A percentile compares a stretch with the other conserved stretches of the same genome.
Conservation (phyloP, 2,888 invertebrate genomes). For the Salticus scenicus region DNA sequence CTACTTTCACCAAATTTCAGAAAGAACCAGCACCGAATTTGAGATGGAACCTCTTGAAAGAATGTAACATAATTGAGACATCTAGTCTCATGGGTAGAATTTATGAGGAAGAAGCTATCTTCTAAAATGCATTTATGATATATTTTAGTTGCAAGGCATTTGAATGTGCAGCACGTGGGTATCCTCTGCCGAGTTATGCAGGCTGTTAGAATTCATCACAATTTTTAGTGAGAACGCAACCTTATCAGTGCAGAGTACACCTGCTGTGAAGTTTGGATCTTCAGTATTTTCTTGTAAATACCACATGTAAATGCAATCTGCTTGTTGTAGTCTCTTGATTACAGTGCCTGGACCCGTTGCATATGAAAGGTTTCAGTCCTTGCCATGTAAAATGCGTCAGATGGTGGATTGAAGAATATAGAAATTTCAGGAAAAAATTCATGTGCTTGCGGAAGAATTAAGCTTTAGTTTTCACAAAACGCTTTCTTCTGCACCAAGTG, state of each 20-base stretch:
- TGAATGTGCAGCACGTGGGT: background rate
- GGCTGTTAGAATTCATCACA: background rate
- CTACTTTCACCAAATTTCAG: background rate
- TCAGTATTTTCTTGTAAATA: too few relatives aligned
- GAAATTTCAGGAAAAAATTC: background rate
- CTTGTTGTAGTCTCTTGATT: too few relatives aligned
- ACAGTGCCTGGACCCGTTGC: background rate
- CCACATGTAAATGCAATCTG: background rate
- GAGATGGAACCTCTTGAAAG: background rate
- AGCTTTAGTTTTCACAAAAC: background rate
- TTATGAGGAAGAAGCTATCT: background rate
- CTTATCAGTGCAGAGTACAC: background rate
- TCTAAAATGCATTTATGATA: background rate
- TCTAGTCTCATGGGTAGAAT: background rate
- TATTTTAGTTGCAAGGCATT: background rate
- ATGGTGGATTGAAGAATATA: background rate
- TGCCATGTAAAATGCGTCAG: background rate
- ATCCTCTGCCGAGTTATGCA: background rate
- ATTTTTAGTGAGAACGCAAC: background rate
- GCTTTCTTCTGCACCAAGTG: background rate
- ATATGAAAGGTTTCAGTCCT: background rate
- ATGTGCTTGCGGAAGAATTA: background rate
- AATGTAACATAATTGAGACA: background rate
- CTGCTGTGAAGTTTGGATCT: background rate
- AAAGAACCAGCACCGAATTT: background rate